Conservation (phyloP, 30 jellyfish, hydroid and myxozoan genomes). For the Chironex yamaguchii region DNA sequence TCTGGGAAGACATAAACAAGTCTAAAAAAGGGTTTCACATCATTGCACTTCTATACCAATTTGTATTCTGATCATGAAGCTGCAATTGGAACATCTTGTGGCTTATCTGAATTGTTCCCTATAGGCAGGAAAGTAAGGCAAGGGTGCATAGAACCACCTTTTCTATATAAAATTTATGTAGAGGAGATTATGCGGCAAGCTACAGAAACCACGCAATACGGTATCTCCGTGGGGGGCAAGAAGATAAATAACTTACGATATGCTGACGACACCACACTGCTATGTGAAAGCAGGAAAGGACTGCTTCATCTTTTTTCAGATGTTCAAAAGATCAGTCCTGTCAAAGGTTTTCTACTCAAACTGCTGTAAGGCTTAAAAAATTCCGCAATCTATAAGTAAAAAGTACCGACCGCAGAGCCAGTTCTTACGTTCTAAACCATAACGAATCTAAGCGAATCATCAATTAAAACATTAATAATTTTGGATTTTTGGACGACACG, state of each 20-base stretch:
- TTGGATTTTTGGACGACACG: too few species aligned
- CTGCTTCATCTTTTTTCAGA: not conserved
- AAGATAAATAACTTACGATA: not conserved
- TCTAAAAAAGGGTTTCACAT: conserved; percentile 12
- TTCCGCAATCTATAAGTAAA: too few species aligned
- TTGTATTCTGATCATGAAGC: too few species aligned
- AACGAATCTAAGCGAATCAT: too few species aligned
- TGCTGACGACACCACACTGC: conserved; percentile 14
- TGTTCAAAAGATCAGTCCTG: not conserved
- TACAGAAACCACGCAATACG: not conserved
- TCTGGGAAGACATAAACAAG: conserved; percentile 3
- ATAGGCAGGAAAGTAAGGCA: too few species aligned
- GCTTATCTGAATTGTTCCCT: too few species aligned
- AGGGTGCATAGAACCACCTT: conserved; percentile 12
- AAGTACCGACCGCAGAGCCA: too few species aligned
- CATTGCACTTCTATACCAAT: conserved; percentile 2
- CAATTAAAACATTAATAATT: too few species aligned
- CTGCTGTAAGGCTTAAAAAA: too few species aligned
- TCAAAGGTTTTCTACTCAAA: not conserved
- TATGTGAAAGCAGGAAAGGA: not conserved
- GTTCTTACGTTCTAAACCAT: too few species aligned
- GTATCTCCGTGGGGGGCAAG: conserved; percentile 6
- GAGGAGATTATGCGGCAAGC: conserved; percentile 22
- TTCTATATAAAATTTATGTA: not conserved
- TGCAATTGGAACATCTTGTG: too few species aligned